Evolutionary conservation across 1,140 invertebrate genomes (phyloP).

Genomic region (Diachasma alloeum): DNA sequence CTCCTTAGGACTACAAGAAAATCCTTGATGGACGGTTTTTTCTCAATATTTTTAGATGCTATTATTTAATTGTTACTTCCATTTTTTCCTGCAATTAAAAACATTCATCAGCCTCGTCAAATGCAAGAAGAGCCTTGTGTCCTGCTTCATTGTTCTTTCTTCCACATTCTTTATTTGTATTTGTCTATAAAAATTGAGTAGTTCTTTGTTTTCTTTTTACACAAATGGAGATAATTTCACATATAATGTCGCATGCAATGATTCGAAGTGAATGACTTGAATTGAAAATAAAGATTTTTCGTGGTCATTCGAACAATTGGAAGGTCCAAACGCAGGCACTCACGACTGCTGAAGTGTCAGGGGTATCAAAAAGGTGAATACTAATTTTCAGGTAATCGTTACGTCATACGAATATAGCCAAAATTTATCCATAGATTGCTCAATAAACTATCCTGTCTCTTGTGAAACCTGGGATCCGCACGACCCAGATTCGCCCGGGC

Average conservation of each 20-base stretch:
- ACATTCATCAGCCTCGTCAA: too few relatives aligned
- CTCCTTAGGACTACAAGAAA: background rate
- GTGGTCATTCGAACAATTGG: too few relatives aligned
- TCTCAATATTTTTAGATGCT: background rate
- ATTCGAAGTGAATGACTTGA: too few relatives aligned
- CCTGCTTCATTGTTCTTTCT: too few relatives aligned
- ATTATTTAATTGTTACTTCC: background rate
- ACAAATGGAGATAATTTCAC: too few relatives aligned
- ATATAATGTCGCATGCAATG: too few relatives aligned
- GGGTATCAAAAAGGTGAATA: background rate
- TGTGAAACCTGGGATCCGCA: conserved; percentile 39
- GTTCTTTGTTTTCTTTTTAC: too few relatives aligned
- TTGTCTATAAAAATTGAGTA: too few relatives aligned
- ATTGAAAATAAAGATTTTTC: too few relatives aligned
- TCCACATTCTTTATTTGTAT: too few relatives aligned
- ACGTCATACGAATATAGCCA: background rate
- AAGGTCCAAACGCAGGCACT: too few relatives aligned
- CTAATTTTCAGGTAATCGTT: background rate
- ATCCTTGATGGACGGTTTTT: background rate
- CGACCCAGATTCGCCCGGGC: conserved; percentile 55
- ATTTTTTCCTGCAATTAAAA: background rate
- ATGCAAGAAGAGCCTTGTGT: too few relatives aligned
- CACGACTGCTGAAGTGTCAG: background rate
- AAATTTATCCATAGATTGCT: conserved; percentile 35
- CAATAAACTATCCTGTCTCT: conserved; percentile 46